Conservation (phyloP, 2,797 vertebrate genomes). For the Squalus acanthias region DNA sequence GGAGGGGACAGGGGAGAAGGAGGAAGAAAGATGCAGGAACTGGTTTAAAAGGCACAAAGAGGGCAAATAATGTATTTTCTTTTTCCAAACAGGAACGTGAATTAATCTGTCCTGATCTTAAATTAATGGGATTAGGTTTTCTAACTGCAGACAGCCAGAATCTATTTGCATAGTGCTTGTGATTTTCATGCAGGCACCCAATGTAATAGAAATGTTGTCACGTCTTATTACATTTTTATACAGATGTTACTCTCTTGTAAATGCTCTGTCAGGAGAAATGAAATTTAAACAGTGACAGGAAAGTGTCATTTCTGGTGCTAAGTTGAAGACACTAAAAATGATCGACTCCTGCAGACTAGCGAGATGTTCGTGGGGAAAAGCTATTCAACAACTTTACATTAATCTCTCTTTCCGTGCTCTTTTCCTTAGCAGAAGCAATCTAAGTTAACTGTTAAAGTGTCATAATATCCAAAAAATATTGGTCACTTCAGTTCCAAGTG, state of each 20-base stretch:
- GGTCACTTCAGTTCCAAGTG: not conserved
- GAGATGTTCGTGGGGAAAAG: not conserved
- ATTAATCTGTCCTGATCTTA: constrained; percentile 2
- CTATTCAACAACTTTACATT: constrained; percentile 19
- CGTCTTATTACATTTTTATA: constrained; percentile 31
- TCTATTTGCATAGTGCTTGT: constrained; percentile 26
- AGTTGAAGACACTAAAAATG: constrained; percentile 28
- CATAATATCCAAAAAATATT: not conserved
- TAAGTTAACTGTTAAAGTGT: constrained; percentile 4
- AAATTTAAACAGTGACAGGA: constrained; percentile 33
- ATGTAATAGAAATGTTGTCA: constrained; percentile 31
- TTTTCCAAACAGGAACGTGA: not conserved
- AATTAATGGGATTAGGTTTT: constrained; percentile 30
- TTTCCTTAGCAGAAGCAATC: not conserved
- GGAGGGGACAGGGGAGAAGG: not conserved
- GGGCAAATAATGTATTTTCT: not conserved
- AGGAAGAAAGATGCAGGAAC: not conserved
- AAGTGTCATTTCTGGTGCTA: constrained; percentile 15
- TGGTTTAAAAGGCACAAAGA: not conserved
- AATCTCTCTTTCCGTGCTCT: not conserved
- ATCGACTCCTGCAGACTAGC: not conserved
- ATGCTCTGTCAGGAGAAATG: constrained; percentile 26
- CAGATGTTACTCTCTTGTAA: constrained; percentile 35
- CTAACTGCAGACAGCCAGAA: not conserved
- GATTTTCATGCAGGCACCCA: constrained; percentile 24